phyloP scores from a whole-genome alignment of 2,797 vertebrate genomes.

The Gymnothorax javanicus region DNA sequence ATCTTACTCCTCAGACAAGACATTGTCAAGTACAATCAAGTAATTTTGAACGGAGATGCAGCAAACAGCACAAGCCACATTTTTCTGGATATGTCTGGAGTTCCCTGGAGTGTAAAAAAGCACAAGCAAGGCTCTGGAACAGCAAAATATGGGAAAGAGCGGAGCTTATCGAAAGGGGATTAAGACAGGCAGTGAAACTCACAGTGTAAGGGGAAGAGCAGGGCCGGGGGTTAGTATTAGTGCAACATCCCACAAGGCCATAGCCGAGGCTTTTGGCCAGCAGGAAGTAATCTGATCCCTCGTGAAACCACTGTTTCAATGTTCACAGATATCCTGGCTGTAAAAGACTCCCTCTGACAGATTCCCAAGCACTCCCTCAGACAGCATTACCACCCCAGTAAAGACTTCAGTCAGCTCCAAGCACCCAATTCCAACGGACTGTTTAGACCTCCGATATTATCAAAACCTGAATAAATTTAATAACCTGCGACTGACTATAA shows the following conservation, averaged over 20 bases:
- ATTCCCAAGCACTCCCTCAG: not conserved
- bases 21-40: no score
- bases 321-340: not conserved
- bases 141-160: constrained; percentile 19
- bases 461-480: not conserved
- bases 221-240: not conserved
- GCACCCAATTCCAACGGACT: not conserved
- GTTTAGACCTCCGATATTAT: not conserved
- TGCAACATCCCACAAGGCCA: not conserved
- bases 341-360: not conserved
- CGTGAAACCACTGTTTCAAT: constrained; percentile 1
- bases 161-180: constrained; percentile 2
- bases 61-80: no score
- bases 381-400: not conserved
- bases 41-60: no score
- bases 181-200: not conserved
- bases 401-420: not conserved
- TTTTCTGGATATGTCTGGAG: no score
- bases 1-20: no score
- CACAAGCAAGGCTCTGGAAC: not conserved
- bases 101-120: not conserved
- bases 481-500: not conserved
- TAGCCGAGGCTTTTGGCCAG: constrained; percentile 5
- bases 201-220: not conserved
- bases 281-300: constrained; percentile 14